phyloP scores from a whole-genome alignment of 2,888 invertebrate species.

The Camponotus fellah region DNA sequence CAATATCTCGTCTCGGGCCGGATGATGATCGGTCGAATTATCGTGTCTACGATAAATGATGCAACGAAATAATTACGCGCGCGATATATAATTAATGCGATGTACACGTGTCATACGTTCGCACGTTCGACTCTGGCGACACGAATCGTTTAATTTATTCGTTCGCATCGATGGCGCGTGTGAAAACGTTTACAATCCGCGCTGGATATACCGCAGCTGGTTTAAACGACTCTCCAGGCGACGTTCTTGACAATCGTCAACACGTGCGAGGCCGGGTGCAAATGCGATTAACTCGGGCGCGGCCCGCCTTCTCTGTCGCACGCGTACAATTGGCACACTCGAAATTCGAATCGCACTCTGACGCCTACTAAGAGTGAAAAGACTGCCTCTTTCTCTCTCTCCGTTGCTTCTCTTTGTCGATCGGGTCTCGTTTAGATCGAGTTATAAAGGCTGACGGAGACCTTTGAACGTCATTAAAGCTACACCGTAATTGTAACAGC shows the following conservation, averaged over 20 bases:
- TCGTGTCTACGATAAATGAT: conserved; percentile 8
- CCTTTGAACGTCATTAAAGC: conserved; percentile 56
- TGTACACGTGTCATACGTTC: not conserved
- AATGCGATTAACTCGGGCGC: conserved; percentile 77
- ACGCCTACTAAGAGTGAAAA: conserved; percentile 51
- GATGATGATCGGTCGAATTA: conserved; percentile 13
- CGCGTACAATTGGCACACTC: conserved; percentile 76
- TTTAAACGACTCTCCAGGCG: conserved; percentile 61
- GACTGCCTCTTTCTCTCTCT: conserved; percentile 26
- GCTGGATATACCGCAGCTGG: conserved; percentile 49
- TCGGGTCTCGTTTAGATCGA: not conserved
- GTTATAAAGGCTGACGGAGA: conserved; percentile 27
- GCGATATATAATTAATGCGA: conserved; percentile 28
- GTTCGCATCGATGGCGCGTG: conserved; percentile 50
- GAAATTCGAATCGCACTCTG: conserved; percentile 71
- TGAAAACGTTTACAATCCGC: conserved; percentile 48
- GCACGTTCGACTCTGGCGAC: not conserved
- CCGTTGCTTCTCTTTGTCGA: conserved; percentile 59
- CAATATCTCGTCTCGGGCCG: not conserved
- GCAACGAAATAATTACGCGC: conserved; percentile 32
- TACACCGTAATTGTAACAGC: conserved; percentile 52
- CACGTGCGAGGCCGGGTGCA: conserved; percentile 72
- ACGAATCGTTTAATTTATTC: conserved; percentile 45
- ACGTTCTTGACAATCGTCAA: conserved; percentile 75
- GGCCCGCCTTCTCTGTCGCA: conserved; percentile 75